Evolutionary conservation across 2,888 invertebrate species (phyloP), one percentile per base, ranked within the genome.

Genomic region (Prostheceraeus crozeri): DNA sequence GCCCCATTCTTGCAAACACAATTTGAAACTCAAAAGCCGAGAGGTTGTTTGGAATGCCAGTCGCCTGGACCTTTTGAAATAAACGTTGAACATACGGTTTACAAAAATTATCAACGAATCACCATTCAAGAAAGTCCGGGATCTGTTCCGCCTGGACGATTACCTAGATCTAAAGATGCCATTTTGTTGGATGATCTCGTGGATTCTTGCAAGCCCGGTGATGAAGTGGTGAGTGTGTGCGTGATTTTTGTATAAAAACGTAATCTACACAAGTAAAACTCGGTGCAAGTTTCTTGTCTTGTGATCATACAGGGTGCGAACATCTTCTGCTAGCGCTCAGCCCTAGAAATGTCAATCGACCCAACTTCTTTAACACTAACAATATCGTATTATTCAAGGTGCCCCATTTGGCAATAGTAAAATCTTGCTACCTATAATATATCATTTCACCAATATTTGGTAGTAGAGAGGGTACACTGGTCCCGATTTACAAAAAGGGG

Each of bases 81-180:
- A 25, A 99, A 98, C 75, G 94, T 96, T 89, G 96, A 96, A 69
- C 77, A 94, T 84, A 99, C 98, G 0, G 77, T 98, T 3, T 98
- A 96, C 76, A 84, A 94, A 56, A 99, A 99, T 79, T 99, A 96
- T 73, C 98, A 98, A 77, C 87, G 93, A 71, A 84, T 98, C 35
- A 94, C 93, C 0, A 82, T 99, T 65, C 98, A 99, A 79, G 98
- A 98, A 79, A 90, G 91, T 1, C 98, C 98, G 0, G 93, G 96
- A 0, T 85, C 90, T 67, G 90, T 99, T 57, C 91, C 94, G 0
- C 93, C 98, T 1, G 98, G 98, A 6, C 83, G 98, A 33, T 85
- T 99, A 60, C 98, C 98, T 0, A 83, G 98, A 4, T 91, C 93
- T 58, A 99, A 99, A 77, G 96, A 99, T 72, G 89, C 89, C 69